These are phyloP conservation scores for Pocillopora meandrina DNA, from an alignment of 92 coral and sea anemone genomes.

Conservation along the genomic window DNA sequence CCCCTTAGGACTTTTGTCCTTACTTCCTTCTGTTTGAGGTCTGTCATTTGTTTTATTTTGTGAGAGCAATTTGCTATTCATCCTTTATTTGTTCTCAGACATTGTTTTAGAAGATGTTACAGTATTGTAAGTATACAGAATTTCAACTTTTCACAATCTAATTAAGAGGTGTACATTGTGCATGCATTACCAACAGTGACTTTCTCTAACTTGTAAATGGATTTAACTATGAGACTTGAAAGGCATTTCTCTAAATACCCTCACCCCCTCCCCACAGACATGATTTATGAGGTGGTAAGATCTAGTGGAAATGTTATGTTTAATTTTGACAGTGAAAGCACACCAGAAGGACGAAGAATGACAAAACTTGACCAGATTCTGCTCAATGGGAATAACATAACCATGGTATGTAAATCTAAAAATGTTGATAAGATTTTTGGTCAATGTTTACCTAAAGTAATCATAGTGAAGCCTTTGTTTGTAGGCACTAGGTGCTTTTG, in stretches of 20 bases:
- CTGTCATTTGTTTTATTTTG: not conserved
- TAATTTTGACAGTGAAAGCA: constrained; percentile 73
- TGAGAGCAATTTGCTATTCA: not conserved
- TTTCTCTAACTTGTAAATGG: not conserved
- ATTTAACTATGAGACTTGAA: no score
- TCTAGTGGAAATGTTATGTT: not conserved
- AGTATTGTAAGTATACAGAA: constrained; percentile 80
- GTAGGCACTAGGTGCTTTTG: no score
- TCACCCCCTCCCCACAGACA: no score
- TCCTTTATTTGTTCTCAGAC: constrained; percentile 55
- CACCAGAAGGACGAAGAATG: constrained; percentile 96
- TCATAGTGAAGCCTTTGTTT: no score
- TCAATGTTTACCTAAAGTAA: no score
- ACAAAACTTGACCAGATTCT: constrained; percentile 98
- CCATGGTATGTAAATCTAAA: constrained; percentile 68
- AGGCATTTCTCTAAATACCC: no score
- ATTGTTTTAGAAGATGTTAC: constrained; percentile 98
- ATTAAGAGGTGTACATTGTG: no score
- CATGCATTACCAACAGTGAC: not conserved
- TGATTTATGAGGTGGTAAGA: not conserved
- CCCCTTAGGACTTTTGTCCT: no score
- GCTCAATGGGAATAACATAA: constrained; percentile 95
- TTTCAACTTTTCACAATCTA: not conserved
- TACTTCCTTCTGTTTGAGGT: no score
- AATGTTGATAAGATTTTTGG: no score